A percentile compares a stretch with the other conserved stretches of the same genome.
Conservation (phyloP, 30 jellyfish, hydroid and myxozoan species). For the Turritopsis dohrnii region DNA sequence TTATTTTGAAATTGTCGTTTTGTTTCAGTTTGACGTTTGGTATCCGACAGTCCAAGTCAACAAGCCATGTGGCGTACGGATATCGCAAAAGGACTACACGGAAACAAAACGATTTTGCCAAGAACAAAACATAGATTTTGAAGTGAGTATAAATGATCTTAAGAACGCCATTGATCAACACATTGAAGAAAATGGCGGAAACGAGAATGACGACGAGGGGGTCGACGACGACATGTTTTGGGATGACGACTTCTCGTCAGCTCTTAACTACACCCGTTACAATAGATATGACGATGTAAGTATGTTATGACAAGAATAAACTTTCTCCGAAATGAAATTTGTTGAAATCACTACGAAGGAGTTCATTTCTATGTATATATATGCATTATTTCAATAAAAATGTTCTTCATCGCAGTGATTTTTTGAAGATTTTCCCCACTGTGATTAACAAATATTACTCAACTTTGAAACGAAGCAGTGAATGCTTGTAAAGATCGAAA, state of each 20-base stretch:
- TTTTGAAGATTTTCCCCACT: no score
- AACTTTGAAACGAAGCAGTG: no score
- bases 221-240: not conserved
- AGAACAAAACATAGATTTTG: not conserved
- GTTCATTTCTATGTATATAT: no score
- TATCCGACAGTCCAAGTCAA: not conserved
- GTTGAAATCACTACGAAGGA: no score
- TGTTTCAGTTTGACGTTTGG: slow-evolving; percentile 7
- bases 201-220: not conserved
- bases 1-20: no score
- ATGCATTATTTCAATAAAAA: no score
- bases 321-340: not conserved
- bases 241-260: not conserved
- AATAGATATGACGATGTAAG: slow-evolving; percentile 4
- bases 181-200: not conserved
- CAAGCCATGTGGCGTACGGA: not conserved
- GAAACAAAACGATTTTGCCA: not conserved
- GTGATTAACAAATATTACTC: no score
- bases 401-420: no score
- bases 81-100: not conserved
- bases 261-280: not conserved
- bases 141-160: not conserved
- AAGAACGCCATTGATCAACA: not conserved
- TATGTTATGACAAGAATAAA: not conserved
- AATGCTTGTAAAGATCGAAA: no score